Evolutionary conservation across 2,113 vertebrate species (phyloP).

Genomic region (Motacilla tschutschensis): DNA sequence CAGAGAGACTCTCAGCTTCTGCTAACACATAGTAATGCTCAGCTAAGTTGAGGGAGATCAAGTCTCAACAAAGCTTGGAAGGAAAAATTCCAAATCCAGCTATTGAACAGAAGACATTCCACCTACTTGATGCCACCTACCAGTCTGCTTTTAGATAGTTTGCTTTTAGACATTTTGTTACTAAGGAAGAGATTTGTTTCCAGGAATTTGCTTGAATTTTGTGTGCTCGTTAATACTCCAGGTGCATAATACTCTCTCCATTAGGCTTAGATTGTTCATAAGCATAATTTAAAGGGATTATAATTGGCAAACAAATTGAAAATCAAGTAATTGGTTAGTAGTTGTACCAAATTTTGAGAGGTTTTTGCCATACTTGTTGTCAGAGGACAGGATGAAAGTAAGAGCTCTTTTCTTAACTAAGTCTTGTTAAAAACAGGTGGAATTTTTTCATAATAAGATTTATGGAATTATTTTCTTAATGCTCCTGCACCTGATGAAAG

Average conservation of each 20-base stretch:
- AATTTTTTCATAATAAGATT: not conserved
- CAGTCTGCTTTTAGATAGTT: not conserved
- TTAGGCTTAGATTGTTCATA: not conserved
- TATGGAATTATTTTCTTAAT: not conserved
- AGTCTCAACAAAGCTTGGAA: not conserved
- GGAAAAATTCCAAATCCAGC: not conserved
- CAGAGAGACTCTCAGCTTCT: not conserved
- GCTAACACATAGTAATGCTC: not conserved
- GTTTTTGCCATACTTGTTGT: not conserved
- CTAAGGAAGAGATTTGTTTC: not conserved
- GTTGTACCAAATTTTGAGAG: not conserved
- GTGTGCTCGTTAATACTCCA: not conserved
- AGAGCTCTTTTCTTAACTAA: not conserved
- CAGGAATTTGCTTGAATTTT: not conserved
- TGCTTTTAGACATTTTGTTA: not conserved
- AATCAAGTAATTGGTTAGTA: not conserved
- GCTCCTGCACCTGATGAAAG: not conserved
- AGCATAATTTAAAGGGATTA: not conserved
- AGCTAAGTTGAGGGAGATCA: not conserved
- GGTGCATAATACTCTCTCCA: fast-evolving
- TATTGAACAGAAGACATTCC: not conserved
- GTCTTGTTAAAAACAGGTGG: not conserved
- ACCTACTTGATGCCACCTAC: not conserved
- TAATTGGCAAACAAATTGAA: not conserved
- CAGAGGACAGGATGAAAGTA: not conserved